Conservation (phyloP, 2,888 invertebrate species). For the Rapana venosa region DNA sequence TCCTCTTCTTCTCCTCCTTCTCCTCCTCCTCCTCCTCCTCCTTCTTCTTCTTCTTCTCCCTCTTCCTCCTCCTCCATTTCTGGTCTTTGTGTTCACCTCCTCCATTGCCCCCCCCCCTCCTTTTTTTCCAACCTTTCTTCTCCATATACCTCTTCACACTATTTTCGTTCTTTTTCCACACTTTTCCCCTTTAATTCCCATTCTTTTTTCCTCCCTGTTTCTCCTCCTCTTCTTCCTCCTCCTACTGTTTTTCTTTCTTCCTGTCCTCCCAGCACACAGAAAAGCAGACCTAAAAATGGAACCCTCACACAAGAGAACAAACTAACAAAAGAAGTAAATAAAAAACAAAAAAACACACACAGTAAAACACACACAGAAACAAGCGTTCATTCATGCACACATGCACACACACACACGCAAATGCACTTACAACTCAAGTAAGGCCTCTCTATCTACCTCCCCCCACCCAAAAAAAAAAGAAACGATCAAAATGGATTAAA, state of each 20-base stretch:
- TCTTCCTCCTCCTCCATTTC: not conserved
- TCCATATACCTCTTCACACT: not conserved
- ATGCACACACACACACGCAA: too few species aligned
- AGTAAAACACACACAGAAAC: too few species aligned
- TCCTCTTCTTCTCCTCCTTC: not conserved
- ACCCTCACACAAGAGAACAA: too few species aligned
- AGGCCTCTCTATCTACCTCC: too few species aligned
- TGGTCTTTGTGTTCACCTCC: not conserved
- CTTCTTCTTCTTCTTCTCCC: not conserved
- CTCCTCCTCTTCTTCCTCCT: not conserved
- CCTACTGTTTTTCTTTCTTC: not conserved
- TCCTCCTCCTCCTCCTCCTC: not conserved
- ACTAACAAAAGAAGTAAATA: too few species aligned
- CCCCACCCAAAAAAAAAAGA: too few species aligned
- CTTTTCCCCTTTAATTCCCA: not conserved
- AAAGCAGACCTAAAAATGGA: not conserved
- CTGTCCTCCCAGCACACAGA: not conserved
- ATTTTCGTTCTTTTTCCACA: not conserved
- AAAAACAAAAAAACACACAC: too few species aligned
- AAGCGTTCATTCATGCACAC: too few species aligned
- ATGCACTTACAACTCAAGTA: too few species aligned
- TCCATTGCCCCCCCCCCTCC: not conserved
- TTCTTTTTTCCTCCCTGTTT: not conserved
- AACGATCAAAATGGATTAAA: too few species aligned
- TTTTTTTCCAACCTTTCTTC: not conserved